Evolutionary conservation across 1,140 invertebrate species (phyloP), one percentile per base, ranked within the genome.

Genomic region (Ctenoplectra terminalis): DNA sequence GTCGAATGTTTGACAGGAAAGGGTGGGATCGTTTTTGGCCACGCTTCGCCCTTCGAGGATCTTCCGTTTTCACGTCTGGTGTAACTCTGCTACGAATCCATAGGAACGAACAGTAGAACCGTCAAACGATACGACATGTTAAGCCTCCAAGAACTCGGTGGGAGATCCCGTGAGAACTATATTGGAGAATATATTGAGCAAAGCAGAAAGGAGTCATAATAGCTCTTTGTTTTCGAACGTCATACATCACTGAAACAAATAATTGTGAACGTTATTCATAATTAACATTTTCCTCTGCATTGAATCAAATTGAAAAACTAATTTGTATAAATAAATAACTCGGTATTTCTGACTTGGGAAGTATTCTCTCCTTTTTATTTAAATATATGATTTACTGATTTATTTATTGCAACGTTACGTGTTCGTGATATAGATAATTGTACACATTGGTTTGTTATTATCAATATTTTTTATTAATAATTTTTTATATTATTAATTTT

Each of bases 1-100:
- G 88, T 89, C 82, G 84, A 89, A 88, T 88, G 85, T 89, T 90
- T 88, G 88, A 81, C 87, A 90, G 81, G 69, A 77, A 80, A 60
- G 89, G 89, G 83, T 83, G 84, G 73, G 88, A 54, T 84, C 56
- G 52, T 77, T 82, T 74, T 67, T 52, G 73, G 81, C 73, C 81
- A 81, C 82, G 80, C 79, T 87, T 64, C 86, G 86, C 86, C 88
- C 82, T 82, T 83, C 67, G 34, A 80, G 81, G 69, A 77, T 85
- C 85, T 79, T 84, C 67, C 76, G 56, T 17, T 74, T 54, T 54
- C 70, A 46, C 34, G 63, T 85, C 73, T 76, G 76, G 76, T 72
- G 56, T 84, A 85, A 81, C 84, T 85, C 69, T 52, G 50, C 84
- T 64, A 84, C 82, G 82, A 84, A 84, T 64, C 82, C 74, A 78